These are phyloP conservation scores for Coturnix japonica DNA, from an alignment of 2,113 vertebrate species.

Conservation along the genomic window DNA sequence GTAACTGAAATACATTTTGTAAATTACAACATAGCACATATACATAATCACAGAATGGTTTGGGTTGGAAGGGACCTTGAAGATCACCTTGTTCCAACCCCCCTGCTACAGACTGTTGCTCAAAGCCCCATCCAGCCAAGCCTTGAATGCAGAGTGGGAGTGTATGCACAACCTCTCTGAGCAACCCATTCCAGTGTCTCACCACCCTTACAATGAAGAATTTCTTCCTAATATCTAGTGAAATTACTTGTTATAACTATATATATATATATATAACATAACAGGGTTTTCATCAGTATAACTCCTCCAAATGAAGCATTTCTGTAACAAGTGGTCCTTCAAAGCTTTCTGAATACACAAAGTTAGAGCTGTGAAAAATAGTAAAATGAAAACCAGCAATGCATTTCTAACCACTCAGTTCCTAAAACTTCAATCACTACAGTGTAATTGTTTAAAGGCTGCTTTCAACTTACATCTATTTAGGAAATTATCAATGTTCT, in stretches of 20 bases:
- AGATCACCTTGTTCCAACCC: too few relatives aligned
- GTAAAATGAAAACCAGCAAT: not conserved
- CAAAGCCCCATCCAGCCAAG: too few relatives aligned
- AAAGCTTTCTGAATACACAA: not conserved
- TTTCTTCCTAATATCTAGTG: too few relatives aligned
- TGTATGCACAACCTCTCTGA: too few relatives aligned
- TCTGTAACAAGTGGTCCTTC: not conserved
- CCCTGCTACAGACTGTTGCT: too few relatives aligned
- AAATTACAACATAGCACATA: not conserved
- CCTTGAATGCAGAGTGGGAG: too few relatives aligned
- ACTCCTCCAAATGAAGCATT: not conserved
- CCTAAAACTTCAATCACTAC: not conserved
- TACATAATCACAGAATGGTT: too few relatives aligned
- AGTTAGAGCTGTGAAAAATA: not conserved
- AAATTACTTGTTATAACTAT: not conserved
- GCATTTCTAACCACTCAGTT: not conserved
- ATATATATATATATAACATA: not conserved
- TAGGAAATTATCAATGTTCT: conserved; percentile 98
- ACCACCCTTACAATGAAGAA: too few relatives aligned
- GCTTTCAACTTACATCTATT: conserved; percentile 95
- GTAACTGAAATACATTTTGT: not conserved
- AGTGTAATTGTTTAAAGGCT: not conserved
- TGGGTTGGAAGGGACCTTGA: too few relatives aligned
- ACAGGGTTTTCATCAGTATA: not conserved
- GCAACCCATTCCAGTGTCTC: too few relatives aligned